phyloP scores from a whole-genome alignment of 2,113 vertebrate genomes.

The Sylvietta virens region DNA sequence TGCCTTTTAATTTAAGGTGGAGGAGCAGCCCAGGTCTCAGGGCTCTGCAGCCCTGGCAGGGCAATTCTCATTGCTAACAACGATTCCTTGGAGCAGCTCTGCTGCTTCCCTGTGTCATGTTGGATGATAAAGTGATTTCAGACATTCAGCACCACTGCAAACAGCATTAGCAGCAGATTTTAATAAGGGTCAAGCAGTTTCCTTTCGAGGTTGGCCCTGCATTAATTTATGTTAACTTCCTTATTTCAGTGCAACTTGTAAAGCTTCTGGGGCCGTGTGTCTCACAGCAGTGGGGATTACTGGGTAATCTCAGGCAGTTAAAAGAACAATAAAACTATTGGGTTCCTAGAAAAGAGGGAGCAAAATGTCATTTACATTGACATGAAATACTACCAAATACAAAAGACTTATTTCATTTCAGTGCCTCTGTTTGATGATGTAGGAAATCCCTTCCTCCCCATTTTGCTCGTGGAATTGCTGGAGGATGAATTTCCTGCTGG shows the following conservation, averaged over 20 bases:
- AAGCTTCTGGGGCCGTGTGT: neutral
- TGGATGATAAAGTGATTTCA: neutral
- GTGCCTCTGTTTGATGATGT: neutral
- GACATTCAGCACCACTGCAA: neutral
- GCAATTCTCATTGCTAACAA: neutral
- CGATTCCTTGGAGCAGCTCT: neutral
- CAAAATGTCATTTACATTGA: neutral
- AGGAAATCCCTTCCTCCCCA: neutral
- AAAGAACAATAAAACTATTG: neutral
- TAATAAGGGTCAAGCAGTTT: neutral
- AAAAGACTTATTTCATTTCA: neutral
- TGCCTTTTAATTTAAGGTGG: neutral
- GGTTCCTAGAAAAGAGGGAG: neutral
- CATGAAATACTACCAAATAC: neutral
- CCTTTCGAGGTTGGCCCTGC: neutral
- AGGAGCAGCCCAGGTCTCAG: neutral
- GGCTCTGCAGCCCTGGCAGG: neutral
- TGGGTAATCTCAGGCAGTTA: neutral
- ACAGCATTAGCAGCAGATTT: neutral
- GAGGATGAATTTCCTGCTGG: neutral
- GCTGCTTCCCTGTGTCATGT: neutral
- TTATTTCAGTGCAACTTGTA: neutral
- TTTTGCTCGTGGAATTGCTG: neutral
- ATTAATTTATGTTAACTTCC: neutral
- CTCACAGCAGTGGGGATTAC: neutral